These are phyloP conservation scores for Temnopleurus reevesii DNA, from an alignment of 53 echinoderm and acorn worm genomes.

Conservation along the genomic window DNA sequence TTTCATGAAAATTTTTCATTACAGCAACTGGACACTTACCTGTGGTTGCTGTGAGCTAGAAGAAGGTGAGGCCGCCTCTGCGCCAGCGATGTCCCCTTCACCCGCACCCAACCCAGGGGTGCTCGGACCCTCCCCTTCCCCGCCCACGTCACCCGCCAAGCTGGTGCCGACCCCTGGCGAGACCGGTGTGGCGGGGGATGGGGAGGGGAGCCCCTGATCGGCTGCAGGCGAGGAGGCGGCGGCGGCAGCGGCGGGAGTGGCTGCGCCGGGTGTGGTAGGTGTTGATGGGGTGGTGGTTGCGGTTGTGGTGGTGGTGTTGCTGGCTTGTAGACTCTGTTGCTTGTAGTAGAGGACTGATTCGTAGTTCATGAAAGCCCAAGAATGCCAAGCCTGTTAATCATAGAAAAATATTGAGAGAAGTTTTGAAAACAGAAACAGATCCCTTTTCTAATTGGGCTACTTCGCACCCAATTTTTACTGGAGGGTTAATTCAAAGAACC, in stretches of 20 bases:
- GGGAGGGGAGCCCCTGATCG: slow-evolving; percentile 38
- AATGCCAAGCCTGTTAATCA: slow-evolving; percentile 99
- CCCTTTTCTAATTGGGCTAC: too few species aligned
- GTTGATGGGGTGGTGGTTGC: slow-evolving; percentile 1
- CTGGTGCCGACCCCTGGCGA: slow-evolving; percentile 49
- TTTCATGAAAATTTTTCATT: too few species aligned
- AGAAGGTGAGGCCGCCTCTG: slow-evolving; percentile 1
- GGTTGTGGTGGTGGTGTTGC: slow-evolving; percentile 43
- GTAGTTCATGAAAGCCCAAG: slow-evolving; percentile 99
- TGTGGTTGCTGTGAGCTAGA: slow-evolving; percentile 24
- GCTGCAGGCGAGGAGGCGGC: slow-evolving; percentile 30
- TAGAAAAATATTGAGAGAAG: too few species aligned
- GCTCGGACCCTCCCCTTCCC: slow-evolving; percentile 52
- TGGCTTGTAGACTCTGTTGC: slow-evolving; percentile 64
- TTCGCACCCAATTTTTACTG: too few species aligned
- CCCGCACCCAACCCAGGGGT: slow-evolving; percentile 30
- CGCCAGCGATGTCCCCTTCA: neutral
- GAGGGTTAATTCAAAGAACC: too few species aligned
- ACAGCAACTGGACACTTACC: too few species aligned
- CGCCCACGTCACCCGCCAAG: slow-evolving; percentile 66
- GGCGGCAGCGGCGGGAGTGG: slow-evolving; percentile 56
- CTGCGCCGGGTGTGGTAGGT: neutral
- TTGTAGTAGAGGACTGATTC: slow-evolving; percentile 95
- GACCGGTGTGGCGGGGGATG: slow-evolving; percentile 59
- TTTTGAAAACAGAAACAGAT: too few species aligned